These are phyloP conservation scores for Mactra quadrangularis DNA, from an alignment of 1,140 invertebrate species.

Conservation along the genomic window DNA sequence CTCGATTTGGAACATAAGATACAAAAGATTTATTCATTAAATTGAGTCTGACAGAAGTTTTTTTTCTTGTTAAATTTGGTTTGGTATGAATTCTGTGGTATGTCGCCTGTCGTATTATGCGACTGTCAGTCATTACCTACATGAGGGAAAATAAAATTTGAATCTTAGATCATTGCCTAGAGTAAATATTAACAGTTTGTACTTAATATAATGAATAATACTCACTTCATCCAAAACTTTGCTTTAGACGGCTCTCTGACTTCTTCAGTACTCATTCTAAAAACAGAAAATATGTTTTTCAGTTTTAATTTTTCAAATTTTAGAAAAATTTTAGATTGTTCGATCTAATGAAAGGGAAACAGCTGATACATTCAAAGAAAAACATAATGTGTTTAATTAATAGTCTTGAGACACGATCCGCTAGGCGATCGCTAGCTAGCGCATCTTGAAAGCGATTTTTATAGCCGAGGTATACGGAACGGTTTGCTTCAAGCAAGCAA, in stretches of 20 bases:
- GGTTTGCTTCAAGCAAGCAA: too few relatives aligned
- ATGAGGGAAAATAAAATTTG: too few relatives aligned
- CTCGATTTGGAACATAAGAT: not conserved
- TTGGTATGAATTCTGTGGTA: not conserved
- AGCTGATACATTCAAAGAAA: not conserved
- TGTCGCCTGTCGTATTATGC: not conserved
- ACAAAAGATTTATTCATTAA: not conserved
- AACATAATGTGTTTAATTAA: not conserved
- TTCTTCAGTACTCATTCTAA: not conserved
- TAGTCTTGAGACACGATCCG: not conserved
- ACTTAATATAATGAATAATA: too few relatives aligned
- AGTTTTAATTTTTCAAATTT: not conserved
- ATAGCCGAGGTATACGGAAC: too few relatives aligned
- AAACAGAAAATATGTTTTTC: not conserved
- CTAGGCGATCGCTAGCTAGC: not conserved
- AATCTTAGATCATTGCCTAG: too few relatives aligned
- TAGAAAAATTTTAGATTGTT: not conserved
- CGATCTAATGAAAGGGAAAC: not conserved
- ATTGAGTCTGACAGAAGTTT: not conserved
- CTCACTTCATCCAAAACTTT: constrained; percentile 10
- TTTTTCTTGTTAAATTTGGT: not conserved
- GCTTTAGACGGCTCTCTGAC: not conserved
- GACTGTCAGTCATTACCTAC: not conserved
- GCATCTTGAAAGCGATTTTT: too few relatives aligned
- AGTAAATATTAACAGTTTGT: too few relatives aligned